Evolutionary conservation across 2,888 invertebrate species (phyloP), one percentile per base, ranked within the genome.

Genomic region (Nesidiocoris tenuis): DNA sequence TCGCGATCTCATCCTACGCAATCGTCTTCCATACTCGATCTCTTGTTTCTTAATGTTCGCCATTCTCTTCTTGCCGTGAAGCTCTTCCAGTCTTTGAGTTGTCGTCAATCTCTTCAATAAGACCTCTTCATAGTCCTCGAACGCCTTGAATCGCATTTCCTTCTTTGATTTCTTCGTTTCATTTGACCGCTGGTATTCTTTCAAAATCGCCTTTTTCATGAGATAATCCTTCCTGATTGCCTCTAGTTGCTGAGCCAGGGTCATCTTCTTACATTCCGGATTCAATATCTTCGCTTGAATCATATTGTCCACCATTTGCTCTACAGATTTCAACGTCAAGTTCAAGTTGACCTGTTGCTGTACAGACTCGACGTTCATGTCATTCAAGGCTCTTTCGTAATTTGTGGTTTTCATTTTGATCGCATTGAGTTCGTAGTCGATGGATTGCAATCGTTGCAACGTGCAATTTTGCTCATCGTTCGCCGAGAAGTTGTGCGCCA

Each of bases 221-320:
- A 59, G 19, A 21, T 70, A 70, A 25, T 70, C 59, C 1, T 24
- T n/a, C 18, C 25, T 21, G 18, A 70, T 70, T 17, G 59, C 70
- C 7, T 70, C 70, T 3, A 59, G 2, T 24, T 70, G 70, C 19
- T 59, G 70, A 24, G 70, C 70, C 7, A 70, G 17, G 0, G 70
- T 70, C 59, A 23, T 70, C 17, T 70, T 70, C 1, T 59, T 17
- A 22, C 17, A 70, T 5, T 16, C 0, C 18, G 2, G 12, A 22
- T 16, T 59, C 0, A 70, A 17, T 19, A 59, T 23, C 18, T 70
- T 70, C 25, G 17, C 23, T 16, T 25, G 22, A 9, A 70, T 70
- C 23, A 59, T 16, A 16, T 59, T 23, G 1, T 70, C 57, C 18
- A 70, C 59, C 59, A 70, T 70, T n/a, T 59, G 70, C n/a, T 70